Percentiles rank a stretch among this genome's conserved stretches.
These are phyloP conservation scores for Smutsia temminckii DNA, from an alignment of 2,797 vertebrate species.

Conservation along the genomic window DNA sequence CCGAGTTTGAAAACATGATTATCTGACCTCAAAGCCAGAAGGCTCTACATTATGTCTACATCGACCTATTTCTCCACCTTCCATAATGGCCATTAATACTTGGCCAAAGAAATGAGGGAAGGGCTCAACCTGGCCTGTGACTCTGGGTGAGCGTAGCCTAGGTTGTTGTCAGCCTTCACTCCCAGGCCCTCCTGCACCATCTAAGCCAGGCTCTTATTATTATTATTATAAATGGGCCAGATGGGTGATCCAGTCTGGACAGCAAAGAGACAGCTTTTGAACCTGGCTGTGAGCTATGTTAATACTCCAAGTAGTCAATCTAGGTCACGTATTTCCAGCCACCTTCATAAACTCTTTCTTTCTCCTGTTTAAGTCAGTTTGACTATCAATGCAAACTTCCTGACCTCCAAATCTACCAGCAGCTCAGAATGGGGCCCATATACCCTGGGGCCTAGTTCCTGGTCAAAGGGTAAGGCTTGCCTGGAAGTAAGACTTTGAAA, in stretches of 20 bases:
- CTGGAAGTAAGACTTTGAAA: conserved; percentile 7
- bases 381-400: neutral
- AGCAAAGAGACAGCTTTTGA: neutral
- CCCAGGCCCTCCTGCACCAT: neutral
- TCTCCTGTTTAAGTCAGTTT: conserved; percentile 22
- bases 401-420: neutral
- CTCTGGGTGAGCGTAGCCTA: neutral
- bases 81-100: neutral
- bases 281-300: neutral
- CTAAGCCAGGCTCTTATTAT: neutral
- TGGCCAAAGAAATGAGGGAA: neutral
- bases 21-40: neutral
- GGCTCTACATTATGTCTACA: neutral
- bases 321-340: conserved; percentile 5
- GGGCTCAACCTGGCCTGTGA: neutral
- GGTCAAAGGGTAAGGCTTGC: neutral
- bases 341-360: conserved; percentile 4
- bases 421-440: neutral
- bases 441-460: neutral
- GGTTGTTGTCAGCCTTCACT: neutral
- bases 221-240: neutral
- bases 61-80: neutral
- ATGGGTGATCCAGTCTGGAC: neutral
- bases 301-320: neutral
- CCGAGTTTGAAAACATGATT: neutral